Conservation (phyloP, 2,113 vertebrate genomes). For the Promerops cafer region DNA sequence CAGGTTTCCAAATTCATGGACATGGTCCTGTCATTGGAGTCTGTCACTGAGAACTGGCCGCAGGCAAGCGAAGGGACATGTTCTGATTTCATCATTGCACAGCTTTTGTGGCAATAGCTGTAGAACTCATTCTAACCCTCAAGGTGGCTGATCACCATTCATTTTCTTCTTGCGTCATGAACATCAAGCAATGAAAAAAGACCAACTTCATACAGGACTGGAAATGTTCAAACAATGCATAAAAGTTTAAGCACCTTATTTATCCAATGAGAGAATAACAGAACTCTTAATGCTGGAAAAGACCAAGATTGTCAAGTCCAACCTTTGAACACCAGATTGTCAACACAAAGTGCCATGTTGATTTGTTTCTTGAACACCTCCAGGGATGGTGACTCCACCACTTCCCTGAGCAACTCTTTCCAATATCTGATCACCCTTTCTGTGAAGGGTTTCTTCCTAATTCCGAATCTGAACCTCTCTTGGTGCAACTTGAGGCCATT, state of each 20-base stretch:
- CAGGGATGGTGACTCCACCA: neutral
- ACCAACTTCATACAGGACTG: neutral
- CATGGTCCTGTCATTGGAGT: neutral
- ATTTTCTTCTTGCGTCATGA: neutral
- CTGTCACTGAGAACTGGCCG: neutral
- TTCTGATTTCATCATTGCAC: neutral
- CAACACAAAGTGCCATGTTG: neutral
- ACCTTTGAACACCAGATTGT: neutral
- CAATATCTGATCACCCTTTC: neutral
- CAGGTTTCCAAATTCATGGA: neutral
- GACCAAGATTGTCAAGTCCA: neutral
- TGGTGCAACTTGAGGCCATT: neutral
- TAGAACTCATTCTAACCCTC: neutral
- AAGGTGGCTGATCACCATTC: neutral
- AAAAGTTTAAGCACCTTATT: neutral
- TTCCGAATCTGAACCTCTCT: neutral
- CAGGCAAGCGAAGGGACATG: fast-evolving
- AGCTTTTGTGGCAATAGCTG: neutral
- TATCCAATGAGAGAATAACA: neutral
- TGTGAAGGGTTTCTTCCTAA: neutral
- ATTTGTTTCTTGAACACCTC: neutral
- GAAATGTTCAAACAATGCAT: neutral
- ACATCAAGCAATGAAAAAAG: neutral
- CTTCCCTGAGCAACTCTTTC: neutral
- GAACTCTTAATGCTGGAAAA: neutral